Base-by-base conservation (phyloP, 2,113 vertebrate species). In the Symphodus melops region DNA sequence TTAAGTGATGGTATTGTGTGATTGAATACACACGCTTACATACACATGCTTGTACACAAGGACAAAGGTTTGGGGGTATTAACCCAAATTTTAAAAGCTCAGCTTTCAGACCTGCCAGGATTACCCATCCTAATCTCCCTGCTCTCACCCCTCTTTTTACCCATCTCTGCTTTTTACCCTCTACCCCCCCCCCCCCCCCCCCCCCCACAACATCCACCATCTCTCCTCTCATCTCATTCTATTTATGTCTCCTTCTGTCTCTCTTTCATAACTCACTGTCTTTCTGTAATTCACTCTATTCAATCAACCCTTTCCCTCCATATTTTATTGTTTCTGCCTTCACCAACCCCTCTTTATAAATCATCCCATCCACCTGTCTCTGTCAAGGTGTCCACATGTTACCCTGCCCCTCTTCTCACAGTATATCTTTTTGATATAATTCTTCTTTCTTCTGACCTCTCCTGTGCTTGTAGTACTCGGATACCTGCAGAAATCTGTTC, bases 21-120 rank as follows among this genome's bases (percentile, higher is more conserved):
- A n/a, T 71, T 62, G 4, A 64, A 10, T 20, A 61, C 48, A 72
- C 55, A 68, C 1, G 11, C 46, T 19, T 19, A 62, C 36, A 42
- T 1, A 42, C 39, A 64, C 41, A 10, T 20, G 51, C 81, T 75
- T 44, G 58, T 75, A 54, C 51, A 81, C 39, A 12, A 55, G 78
- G 65, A 79, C 80, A 90, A 85, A 88, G 85, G 85, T 89, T 80
- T 72, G 44, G 48, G 8, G 44, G 82, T 69, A 92, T 91, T 92
- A 91, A 92, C 77, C 90, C 84, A 88, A 79, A 89, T 89, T 89
- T 88, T 88, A 85, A 91, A 88, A 90, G 90, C 87, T 81, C 76
- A 77, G 67, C 73, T 86, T 84, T 91, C 71, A 86, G 80, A 88
- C 83, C 77, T 75, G 65, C 75, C 6, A 42, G 88, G 90, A 92